Base-by-base conservation (phyloP, 2,888 invertebrate species). In the Sylvicola cinctus region DNA sequence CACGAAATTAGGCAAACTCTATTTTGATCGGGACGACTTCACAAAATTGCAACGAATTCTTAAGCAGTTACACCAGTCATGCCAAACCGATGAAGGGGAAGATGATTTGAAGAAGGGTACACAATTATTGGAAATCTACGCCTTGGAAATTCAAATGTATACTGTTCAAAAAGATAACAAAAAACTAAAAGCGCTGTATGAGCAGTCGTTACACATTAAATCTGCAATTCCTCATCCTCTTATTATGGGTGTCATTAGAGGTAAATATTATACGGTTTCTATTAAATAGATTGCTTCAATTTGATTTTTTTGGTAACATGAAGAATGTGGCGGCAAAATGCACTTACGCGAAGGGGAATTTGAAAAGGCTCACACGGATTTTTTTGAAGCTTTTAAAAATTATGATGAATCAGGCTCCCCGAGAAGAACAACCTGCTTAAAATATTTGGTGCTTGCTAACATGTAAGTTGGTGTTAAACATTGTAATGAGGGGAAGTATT, bases 151-250 rank as follows among this genome's bases (percentile, higher is more conserved):
- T 48, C 98, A 98, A 63, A 98, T 98, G 96, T 95, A 98, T 56
- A 98, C 98, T 0, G 91, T 90, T 38, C 96, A 96, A 65, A 98
- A 98, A 55, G 98, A 98, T 55, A 98, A 98, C 55, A 98, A 98
- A 57, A 91, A 95, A 56, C 58, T 95, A 26, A 90, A 90, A 61
- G 81, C 87, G 2, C 62, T 98, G 11, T 99, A 99, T 51, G 96
- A 98, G 58, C 93, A 96, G 54, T 95, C 95, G 2, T 65, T 98
- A 42, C 91, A 95, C 56, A 96, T 98, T 46, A 98, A 98, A 58
- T 93, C 95, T 28, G 98, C 96, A 33, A 98, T 98, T 53, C 96
- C 98, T n/a, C 98, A 98, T 71, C 98, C 98, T 3, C 66, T 98
- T 20, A 98, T 98, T 46, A 95, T 98, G 95, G 96, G 96, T 11